phyloP scores from a whole-genome alignment of 2,888 invertebrate species.

The Dasypogon diadema region DNA sequence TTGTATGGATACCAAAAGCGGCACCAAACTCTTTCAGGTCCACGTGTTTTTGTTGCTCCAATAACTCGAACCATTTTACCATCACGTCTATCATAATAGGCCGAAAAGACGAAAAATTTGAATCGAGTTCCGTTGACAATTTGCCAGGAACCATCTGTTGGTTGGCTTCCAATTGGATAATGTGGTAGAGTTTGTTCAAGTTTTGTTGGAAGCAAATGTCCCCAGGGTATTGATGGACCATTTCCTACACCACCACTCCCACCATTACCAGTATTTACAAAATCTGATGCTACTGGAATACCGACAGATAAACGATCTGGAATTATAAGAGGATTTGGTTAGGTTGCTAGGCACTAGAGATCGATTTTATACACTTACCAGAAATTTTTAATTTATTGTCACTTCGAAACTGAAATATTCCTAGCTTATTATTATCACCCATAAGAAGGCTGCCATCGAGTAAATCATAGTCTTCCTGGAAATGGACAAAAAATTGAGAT shows the following conservation, averaged over 20 bases:
- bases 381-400: slow-evolving; percentile 68
- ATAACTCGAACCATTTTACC: slow-evolving; percentile 81
- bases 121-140: slow-evolving; percentile 72
- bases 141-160: slow-evolving; percentile 84
- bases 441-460: slow-evolving; percentile 64
- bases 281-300: slow-evolving; percentile 58
- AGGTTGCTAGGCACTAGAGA: neutral
- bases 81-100: slow-evolving; percentile 84
- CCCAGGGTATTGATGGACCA: slow-evolving; percentile 66
- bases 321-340: slow-evolving; percentile 52
- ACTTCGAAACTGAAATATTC: slow-evolving; percentile 66
- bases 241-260: slow-evolving; percentile 57
- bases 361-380: slow-evolving; percentile 63
- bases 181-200: slow-evolving; percentile 71
- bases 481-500: too few species aligned
- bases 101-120: slow-evolving; percentile 93
- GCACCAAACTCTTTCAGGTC: slow-evolving; percentile 85
- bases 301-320: slow-evolving; percentile 58
- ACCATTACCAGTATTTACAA: slow-evolving; percentile 12
- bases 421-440: slow-evolving; percentile 68
- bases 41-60: slow-evolving; percentile 89
- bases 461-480: slow-evolving; percentile 67
- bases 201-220: slow-evolving; percentile 66
- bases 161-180: slow-evolving; percentile 75
- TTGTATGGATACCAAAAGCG: slow-evolving; percentile 77